These are phyloP conservation scores for Volucella inflata DNA, from an alignment of 2,888 invertebrate species.

Conservation along the genomic window DNA sequence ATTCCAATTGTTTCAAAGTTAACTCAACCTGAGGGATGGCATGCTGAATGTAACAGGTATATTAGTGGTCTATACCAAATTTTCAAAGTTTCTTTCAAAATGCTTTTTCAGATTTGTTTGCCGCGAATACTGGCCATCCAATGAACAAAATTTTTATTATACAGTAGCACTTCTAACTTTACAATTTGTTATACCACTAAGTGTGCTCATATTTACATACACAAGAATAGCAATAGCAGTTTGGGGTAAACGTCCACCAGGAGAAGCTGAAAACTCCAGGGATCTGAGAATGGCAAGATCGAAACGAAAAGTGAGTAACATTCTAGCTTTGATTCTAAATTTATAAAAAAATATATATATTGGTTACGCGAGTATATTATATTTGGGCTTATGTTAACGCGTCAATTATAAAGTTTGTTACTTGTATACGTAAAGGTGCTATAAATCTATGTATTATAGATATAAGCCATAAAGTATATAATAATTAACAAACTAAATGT, in stretches of 20 bases:
- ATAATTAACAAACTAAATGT: no score
- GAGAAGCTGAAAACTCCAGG: conserved; percentile 92
- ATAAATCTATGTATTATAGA: no score
- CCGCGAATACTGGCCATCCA: conserved; percentile 88
- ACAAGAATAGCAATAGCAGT: conserved; percentile 93
- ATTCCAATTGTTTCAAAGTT: conserved; percentile 90
- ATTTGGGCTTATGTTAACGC: no score
- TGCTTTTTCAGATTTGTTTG: conserved; percentile 87
- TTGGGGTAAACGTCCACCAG: conserved; percentile 94
- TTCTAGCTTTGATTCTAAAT: background rate
- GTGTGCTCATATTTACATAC: conserved; percentile 93
- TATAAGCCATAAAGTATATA: no score
- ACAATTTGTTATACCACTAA: conserved; percentile 93
- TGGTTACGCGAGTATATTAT: no score
- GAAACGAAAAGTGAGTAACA: conserved; percentile 90
- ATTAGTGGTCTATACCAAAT: conserved; percentile 78
- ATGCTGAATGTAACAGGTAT: conserved; percentile 88
- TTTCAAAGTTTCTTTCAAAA: conserved; percentile 6
- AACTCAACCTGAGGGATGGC: conserved; percentile 86
- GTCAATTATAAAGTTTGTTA: no score
- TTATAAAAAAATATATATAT: no score
- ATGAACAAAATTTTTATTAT: conserved; percentile 88
- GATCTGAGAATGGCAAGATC: conserved; percentile 93
- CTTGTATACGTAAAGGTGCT: no score
- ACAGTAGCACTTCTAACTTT: conserved; percentile 90